These are phyloP conservation scores for Hiodon alosoides DNA, from an alignment of 2,113 vertebrate species.

Conservation along the genomic window DNA sequence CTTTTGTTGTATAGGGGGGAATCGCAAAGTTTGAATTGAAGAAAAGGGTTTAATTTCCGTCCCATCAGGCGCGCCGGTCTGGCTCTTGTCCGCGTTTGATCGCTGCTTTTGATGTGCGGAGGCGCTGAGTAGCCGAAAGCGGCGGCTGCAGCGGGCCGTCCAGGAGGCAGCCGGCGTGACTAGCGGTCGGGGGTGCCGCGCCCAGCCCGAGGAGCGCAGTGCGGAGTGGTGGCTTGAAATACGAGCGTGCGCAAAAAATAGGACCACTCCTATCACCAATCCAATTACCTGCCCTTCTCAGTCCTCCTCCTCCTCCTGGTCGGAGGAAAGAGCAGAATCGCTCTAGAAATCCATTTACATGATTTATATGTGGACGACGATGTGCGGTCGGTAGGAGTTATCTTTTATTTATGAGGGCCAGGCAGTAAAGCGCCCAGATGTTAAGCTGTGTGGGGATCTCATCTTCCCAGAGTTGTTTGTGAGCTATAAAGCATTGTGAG, in stretches of 20 bases:
- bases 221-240: neutral
- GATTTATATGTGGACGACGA: conserved; percentile 70
- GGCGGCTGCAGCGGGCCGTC: neutral
- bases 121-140: too few species aligned
- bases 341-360: conserved; percentile 71
- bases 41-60: too few species aligned
- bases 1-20: too few species aligned
- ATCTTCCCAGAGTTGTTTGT: conserved; percentile 53
- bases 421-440: conserved; percentile 64
- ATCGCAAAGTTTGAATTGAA: too few species aligned
- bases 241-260: conserved; percentile 27
- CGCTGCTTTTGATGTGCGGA: too few species aligned
- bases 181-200: neutral
- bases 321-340: conserved; percentile 54
- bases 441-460: conserved; percentile 67
- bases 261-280: conserved; percentile 44
- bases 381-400: conserved; percentile 58
- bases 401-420: conserved; percentile 79
- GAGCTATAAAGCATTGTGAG: conserved; percentile 48
- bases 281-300: conserved; percentile 60
- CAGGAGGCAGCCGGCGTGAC: neutral
- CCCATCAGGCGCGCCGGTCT: too few species aligned
- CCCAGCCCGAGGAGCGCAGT: neutral
- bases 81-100: too few species aligned
- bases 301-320: conserved; percentile 34